phyloP scores from a whole-genome alignment of 1,140 invertebrate species.

The Pseudobourletiella spinata region DNA sequence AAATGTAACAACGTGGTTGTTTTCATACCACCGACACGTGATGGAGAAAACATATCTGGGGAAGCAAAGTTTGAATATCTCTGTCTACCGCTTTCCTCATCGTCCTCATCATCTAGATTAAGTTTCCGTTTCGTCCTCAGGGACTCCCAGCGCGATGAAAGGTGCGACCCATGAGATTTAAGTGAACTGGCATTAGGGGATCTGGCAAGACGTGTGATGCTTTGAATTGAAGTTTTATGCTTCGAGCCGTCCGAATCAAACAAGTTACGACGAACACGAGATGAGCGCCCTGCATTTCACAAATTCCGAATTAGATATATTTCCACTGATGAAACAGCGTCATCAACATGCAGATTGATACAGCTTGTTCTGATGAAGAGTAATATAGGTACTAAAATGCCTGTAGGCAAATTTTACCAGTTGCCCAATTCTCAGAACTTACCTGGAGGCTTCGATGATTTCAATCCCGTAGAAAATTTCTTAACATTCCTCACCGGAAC shows the following conservation, averaged over 20 bases:
- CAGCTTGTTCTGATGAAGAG: background rate
- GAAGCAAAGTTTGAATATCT: background rate
- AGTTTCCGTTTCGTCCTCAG: slow-evolving; percentile 13
- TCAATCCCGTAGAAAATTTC: background rate
- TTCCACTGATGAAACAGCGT: background rate
- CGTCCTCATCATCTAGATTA: slow-evolving; percentile 2
- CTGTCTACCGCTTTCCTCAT: background rate
- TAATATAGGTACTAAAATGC: background rate
- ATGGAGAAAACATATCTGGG: slow-evolving; percentile 11
- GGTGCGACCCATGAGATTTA: background rate
- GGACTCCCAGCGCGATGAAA: no score
- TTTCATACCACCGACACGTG: background rate
- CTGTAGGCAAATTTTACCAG: background rate
- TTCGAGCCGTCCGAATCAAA: slow-evolving; percentile 20
- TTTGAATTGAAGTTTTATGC: background rate
- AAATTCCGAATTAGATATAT: background rate
- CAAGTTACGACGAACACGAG: slow-evolving; percentile 18
- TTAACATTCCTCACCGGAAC: background rate
- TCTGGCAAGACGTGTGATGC: slow-evolving; percentile 4
- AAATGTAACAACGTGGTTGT: background rate
- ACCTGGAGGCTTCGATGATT: no score
- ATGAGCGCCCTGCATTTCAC: slow-evolving; percentile 7
- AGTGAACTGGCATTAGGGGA: slow-evolving; percentile 10
- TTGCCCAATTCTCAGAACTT: background rate
- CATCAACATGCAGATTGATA: background rate